Evolutionary conservation across 2,113 vertebrate genomes (phyloP).

Genomic region (Gyps fulvus): DNA sequence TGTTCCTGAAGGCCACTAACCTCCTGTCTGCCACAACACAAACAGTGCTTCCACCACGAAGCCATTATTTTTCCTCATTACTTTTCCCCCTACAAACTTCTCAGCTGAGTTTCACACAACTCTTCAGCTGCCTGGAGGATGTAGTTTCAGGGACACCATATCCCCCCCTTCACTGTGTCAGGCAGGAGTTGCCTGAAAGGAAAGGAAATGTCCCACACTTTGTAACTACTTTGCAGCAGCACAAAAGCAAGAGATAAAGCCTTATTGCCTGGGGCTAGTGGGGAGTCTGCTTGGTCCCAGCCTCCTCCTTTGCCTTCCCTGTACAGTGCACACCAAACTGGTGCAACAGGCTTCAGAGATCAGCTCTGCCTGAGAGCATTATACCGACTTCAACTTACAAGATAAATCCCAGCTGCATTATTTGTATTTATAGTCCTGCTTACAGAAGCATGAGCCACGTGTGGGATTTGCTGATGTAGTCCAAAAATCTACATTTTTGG

Average conservation of each 20-base stretch:
- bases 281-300: background rate
- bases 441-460: slow-evolving; percentile 51
- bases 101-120: background rate
- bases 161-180: background rate
- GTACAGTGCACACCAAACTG: background rate
- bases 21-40: background rate
- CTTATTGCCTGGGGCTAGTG: background rate
- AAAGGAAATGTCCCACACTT: background rate
- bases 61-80: accelerated
- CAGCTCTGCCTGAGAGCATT: slow-evolving; percentile 34
- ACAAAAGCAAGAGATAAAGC: background rate
- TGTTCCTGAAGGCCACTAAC: background rate
- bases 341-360: slow-evolving; percentile 32
- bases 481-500: slow-evolving; percentile 61
- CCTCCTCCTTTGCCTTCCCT: background rate
- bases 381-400: background rate
- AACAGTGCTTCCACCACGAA: background rate
- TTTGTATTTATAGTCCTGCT: slow-evolving; percentile 65
- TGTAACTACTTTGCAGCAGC: background rate
- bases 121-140: background rate
- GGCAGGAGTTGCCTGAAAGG: background rate
- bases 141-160: background rate
- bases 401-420: slow-evolving; percentile 60
- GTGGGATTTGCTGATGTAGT: slow-evolving; percentile 53
- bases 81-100: background rate